Conservation (phyloP, 2,797 vertebrate genomes). For the Aselliscus stoliczkanus region DNA sequence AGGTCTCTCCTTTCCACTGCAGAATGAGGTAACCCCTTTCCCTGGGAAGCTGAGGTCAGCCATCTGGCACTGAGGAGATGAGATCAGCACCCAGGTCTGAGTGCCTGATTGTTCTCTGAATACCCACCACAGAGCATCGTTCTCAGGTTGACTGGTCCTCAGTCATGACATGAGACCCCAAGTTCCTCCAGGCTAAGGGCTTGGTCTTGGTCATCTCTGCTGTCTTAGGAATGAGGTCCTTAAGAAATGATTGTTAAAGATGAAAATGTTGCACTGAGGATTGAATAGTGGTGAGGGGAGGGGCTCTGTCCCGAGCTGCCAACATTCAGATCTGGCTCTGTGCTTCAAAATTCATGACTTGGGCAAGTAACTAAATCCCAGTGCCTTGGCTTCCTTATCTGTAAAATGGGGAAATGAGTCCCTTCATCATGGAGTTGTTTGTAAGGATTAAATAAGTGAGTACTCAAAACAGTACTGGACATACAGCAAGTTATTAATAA, state of each 20-base stretch:
- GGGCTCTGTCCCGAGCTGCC: neutral
- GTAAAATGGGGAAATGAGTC: neutral
- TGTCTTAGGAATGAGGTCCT: neutral
- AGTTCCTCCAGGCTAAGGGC: neutral
- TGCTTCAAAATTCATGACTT: neutral
- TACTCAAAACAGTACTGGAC: neutral
- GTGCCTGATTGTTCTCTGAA: neutral
- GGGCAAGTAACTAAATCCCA: neutral
- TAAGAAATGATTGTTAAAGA: neutral
- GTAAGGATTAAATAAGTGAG: neutral
- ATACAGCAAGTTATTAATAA: too few relatives aligned
- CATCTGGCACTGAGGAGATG: neutral
- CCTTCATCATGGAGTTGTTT: neutral
- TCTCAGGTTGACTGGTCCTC: neutral
- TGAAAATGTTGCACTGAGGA: neutral
- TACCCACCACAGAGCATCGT: fast-evolving
- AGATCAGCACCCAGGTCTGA: neutral
- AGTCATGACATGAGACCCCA: neutral
- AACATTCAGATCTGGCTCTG: neutral
- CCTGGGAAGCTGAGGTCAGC: neutral
- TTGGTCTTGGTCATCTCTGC: neutral
- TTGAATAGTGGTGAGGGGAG: neutral
- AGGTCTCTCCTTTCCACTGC: neutral
- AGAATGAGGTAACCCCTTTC: neutral
- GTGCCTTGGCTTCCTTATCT: neutral